A percentile compares a stretch with the other conserved stretches of the same genome.
These are phyloP conservation scores for Oligia strigilis DNA, from an alignment of 2,888 invertebrate genomes.

Conservation along the genomic window DNA sequence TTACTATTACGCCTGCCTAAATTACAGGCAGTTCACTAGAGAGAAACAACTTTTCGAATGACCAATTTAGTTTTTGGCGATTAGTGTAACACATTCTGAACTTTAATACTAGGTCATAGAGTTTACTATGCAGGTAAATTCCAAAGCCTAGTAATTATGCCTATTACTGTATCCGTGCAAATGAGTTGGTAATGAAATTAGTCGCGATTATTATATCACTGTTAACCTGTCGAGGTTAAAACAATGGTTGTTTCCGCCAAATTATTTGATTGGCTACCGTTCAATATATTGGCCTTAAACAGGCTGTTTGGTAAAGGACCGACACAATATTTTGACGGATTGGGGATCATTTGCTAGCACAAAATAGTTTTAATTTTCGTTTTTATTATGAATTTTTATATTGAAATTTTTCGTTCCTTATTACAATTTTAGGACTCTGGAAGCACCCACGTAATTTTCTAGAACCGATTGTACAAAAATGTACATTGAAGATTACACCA, in stretches of 20 bases:
- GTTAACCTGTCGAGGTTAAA: constrained; percentile 33
- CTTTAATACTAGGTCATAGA: neutral
- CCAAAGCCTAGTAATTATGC: neutral
- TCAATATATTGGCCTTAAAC: constrained; percentile 3
- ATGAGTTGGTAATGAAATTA: constrained; percentile 50
- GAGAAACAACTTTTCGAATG: neutral
- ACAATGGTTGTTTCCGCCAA: constrained; percentile 39
- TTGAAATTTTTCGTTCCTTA: no score
- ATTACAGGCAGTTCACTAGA: neutral
- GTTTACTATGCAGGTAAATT: neutral
- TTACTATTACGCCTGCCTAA: no score
- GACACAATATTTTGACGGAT: no score
- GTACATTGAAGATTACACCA: no score
- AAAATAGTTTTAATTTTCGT: no score
- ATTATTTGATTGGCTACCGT: constrained; percentile 38
- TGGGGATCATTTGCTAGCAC: no score
- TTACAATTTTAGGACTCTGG: no score
- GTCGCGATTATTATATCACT: constrained; percentile 34
- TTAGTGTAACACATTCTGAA: neutral
- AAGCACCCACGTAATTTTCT: no score
- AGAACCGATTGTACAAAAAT: no score
- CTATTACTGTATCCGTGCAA: constrained; percentile 17
- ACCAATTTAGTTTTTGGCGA: neutral
- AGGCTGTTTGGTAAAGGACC: no score
- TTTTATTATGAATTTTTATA: no score